Evolutionary conservation across 2,113 vertebrate species (phyloP).

Genomic region (Colossoma macropomum): DNA sequence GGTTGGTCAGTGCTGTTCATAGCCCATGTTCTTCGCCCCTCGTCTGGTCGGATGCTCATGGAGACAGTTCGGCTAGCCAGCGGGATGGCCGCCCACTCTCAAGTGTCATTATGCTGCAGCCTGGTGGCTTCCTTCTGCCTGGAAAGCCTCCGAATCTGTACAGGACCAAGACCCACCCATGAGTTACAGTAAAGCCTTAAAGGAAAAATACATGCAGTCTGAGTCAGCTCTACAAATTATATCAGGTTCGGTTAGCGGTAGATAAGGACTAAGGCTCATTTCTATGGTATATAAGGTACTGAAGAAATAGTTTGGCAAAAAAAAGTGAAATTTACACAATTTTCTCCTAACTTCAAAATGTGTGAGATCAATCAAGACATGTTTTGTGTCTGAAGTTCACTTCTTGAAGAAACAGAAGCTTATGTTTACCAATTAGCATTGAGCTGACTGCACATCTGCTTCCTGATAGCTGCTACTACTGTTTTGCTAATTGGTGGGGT

Average conservation of each 20-base stretch:
- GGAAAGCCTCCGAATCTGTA: conserved; percentile 37
- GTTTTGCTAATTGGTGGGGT: too few relatives aligned
- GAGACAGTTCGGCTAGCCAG: conserved; percentile 28
- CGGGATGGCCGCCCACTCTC: conserved; percentile 35
- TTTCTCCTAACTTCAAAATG: too few relatives aligned
- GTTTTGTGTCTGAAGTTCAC: too few relatives aligned
- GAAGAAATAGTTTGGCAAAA: too few relatives aligned
- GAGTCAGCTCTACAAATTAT: background rate
- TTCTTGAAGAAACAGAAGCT: too few relatives aligned
- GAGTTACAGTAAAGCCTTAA: background rate
- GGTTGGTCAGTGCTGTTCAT: conserved; percentile 8
- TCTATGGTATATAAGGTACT: too few relatives aligned
- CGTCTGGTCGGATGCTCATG: conserved; percentile 17
- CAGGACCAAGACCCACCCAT: conserved; percentile 4
- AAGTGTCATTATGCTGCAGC: conserved; percentile 24
- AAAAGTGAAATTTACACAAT: too few relatives aligned
- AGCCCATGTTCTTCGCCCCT: conserved; percentile 2
- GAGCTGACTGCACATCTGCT: too few relatives aligned
- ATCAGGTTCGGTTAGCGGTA: background rate
- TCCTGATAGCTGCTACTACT: too few relatives aligned
- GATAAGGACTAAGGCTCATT: too few relatives aligned
- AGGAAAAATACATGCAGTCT: background rate
- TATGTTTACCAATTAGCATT: too few relatives aligned
- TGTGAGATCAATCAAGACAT: too few relatives aligned
- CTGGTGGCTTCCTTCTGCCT: background rate